Conservation (phyloP, 2,888 invertebrate species). For the Polymixis flavicincta region DNA sequence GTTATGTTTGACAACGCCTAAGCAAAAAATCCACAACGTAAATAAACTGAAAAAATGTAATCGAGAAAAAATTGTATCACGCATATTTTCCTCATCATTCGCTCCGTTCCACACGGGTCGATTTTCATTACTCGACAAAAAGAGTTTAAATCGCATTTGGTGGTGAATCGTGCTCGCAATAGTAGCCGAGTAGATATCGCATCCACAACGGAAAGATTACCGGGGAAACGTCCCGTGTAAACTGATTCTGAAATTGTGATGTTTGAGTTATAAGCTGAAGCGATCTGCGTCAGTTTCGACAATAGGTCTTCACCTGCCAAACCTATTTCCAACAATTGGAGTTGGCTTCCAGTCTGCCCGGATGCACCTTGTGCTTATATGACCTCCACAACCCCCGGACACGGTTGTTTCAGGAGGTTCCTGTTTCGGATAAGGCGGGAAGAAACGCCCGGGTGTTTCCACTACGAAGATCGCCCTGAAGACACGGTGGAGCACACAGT, state of each 20-base stretch:
- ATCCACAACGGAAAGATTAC: slow-evolving; percentile 69
- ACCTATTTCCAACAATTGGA: too few relatives aligned
- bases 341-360: too few relatives aligned
- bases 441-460: too few relatives aligned
- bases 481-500: too few relatives aligned
- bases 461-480: too few relatives aligned
- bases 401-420: too few relatives aligned
- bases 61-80: neutral
- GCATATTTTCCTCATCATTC: slow-evolving; percentile 11
- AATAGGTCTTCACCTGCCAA: neutral
- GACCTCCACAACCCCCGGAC: too few relatives aligned
- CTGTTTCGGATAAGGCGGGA: too few relatives aligned
- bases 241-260: slow-evolving; percentile 68
- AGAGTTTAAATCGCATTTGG: slow-evolving; percentile 54
- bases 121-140: slow-evolving; percentile 49
- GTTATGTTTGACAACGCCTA: too few relatives aligned
- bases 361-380: too few relatives aligned
- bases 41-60: neutral
- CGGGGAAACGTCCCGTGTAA: slow-evolving; percentile 70
- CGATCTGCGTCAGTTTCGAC: slow-evolving; percentile 1
- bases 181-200: slow-evolving; percentile 58
- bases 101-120: slow-evolving; percentile 44
- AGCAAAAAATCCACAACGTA: neutral
- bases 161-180: slow-evolving; percentile 32
- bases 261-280: slow-evolving; percentile 21